Base-by-base conservation (phyloP, 2,797 vertebrate genomes). In the Macroramphosus scolopax region DNA sequence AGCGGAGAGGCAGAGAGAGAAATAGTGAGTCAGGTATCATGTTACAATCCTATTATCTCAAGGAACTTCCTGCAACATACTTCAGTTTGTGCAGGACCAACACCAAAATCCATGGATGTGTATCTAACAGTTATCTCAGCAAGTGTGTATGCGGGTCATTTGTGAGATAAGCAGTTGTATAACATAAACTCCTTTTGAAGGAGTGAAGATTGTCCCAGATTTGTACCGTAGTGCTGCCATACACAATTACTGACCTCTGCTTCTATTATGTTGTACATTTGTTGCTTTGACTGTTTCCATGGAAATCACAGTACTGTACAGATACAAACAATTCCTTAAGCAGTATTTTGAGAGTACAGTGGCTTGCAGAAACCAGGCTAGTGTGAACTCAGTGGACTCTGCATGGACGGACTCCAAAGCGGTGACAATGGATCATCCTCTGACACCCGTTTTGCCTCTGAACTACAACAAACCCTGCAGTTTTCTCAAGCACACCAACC, bases 121-220 rank as follows among this genome's bases (percentile, higher is more conserved):
- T n/a, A n/a, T n/a, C n/a, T n/a, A n/a, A n/a, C n/a, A 66, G 66
- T 65, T 41, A 66, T 43, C 65, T 55, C 25, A 48, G n/a, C 34
- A 11, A 39, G 8, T 44, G 36, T 14, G 6, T 32, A 12, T 36
- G 28, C 29, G 6, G 22, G 15, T 26, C 9, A 15, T 62, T 46
- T 60, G 41, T 20, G 39, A 69, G 75, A 86, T 82, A 81, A 80
- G 70, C 22, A 15, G 51, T 83, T 83, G 71, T 67, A 45, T 75
- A 82, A 87, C 54, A 24, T 26, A 37, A 54, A 32, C 24, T 22
- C 55, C 51, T 0, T 13, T 14, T 34, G 13, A 2, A 13, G 20
- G 8, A 1, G 8, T n/a, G 13, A 31, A 13, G 12, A 28, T 17
- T 6, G 29, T 24, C 67, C 44, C 43, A 53, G 13, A 28, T 51